Evolutionary conservation across 2,888 invertebrate species (phyloP).

Genomic region (Heliconius sara): DNA sequence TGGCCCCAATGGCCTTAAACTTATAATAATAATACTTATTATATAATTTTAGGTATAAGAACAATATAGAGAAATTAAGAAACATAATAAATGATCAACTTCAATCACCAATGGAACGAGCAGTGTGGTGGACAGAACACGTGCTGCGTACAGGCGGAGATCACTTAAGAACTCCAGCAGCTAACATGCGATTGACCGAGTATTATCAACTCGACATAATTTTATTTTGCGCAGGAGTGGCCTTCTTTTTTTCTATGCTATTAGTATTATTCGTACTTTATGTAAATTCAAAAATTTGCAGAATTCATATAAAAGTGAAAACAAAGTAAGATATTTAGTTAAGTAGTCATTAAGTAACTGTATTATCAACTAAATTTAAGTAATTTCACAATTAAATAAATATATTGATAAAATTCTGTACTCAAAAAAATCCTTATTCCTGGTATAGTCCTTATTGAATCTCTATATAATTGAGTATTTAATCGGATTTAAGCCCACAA

Average conservation of each 20-base stretch:
- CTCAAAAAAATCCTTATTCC: not conserved
- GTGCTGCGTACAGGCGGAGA: slow-evolving; percentile 57
- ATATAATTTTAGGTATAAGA: slow-evolving; percentile 11
- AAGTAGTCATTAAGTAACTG: not conserved
- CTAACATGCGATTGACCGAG: slow-evolving; percentile 4
- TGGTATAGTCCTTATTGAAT: not conserved
- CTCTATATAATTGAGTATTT: not conserved
- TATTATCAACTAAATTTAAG: not conserved
- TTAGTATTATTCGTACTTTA: not conserved
- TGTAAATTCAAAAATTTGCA: not conserved
- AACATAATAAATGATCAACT: slow-evolving; percentile 63
- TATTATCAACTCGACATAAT: slow-evolving; percentile 16
- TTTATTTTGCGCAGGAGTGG: not conserved
- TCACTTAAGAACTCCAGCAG: slow-evolving; percentile 13
- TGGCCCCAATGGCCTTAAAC: not conserved
- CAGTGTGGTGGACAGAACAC: slow-evolving; percentile 75
- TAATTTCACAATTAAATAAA: not conserved
- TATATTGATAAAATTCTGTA: not conserved
- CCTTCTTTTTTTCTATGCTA: not conserved
- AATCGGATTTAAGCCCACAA: no score
- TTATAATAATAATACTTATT: not conserved
- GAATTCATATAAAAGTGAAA: slow-evolving; percentile 14
- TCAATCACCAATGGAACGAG: slow-evolving; percentile 62
- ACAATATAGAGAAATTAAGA: slow-evolving; percentile 49
- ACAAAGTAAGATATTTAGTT: slow-evolving; percentile 7